A percentile compares a stretch with the other conserved stretches of the same genome.
Conservation (phyloP, 2,797 vertebrate genomes). For the Onychomys arenicola region DNA sequence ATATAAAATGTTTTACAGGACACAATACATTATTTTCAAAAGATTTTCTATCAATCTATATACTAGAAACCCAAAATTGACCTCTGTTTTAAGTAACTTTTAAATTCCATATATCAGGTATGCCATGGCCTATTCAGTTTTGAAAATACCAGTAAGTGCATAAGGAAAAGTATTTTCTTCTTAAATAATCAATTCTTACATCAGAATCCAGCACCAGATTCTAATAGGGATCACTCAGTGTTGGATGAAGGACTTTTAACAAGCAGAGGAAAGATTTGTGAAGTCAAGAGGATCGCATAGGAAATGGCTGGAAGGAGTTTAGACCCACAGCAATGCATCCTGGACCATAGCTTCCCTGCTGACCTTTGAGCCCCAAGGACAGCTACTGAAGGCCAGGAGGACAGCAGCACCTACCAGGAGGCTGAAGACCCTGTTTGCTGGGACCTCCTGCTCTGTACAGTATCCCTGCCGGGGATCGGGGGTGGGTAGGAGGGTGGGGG, state of each 20-base stretch:
- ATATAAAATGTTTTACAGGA: slow-evolving; percentile 27
- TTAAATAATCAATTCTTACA: slow-evolving; percentile 10
- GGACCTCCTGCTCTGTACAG: neutral
- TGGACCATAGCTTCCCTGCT: neutral
- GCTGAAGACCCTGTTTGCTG: neutral
- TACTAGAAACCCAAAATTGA: slow-evolving; percentile 31
- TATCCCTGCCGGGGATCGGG: neutral
- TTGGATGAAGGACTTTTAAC: slow-evolving; percentile 24
- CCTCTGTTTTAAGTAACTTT: slow-evolving; percentile 55
- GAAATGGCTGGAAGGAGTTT: neutral
- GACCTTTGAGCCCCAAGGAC: neutral
- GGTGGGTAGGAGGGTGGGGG: too few species aligned
- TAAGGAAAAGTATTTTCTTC: neutral
- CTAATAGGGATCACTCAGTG: neutral
- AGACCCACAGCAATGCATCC: neutral
- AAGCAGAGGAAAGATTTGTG: slow-evolving; percentile 27
- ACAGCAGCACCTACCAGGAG: neutral
- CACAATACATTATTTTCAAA: slow-evolving; percentile 44
- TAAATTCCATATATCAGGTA: slow-evolving; percentile 48
- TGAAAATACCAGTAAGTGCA: slow-evolving; percentile 28
- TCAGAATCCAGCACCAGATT: slow-evolving; percentile 23
- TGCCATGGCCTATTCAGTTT: slow-evolving; percentile 54
- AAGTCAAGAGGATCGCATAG: neutral
- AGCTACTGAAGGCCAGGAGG: neutral
- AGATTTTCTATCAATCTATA: neutral